These are phyloP conservation scores for Cheilosia pagana DNA, from an alignment of 2,888 invertebrate species.

Conservation along the genomic window DNA sequence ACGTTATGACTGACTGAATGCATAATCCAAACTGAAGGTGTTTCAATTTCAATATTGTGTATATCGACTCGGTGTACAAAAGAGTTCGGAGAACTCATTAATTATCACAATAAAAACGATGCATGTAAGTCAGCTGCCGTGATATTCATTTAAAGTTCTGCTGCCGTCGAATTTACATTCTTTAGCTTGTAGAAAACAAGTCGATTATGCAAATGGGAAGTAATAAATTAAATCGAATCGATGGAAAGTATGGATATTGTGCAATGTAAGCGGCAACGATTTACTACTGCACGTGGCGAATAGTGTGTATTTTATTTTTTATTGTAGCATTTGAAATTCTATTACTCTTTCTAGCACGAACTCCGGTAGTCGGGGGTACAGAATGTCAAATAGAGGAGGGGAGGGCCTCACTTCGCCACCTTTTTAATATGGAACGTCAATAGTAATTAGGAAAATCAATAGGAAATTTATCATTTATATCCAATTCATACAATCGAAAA, in stretches of 20 bases:
- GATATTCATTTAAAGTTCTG: conserved; percentile 42
- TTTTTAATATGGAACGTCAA: too few relatives aligned
- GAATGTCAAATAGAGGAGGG: too few relatives aligned
- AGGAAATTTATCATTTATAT: too few relatives aligned
- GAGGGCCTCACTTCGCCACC: too few relatives aligned
- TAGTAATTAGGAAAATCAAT: too few relatives aligned
- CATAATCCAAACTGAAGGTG: conserved; percentile 3
- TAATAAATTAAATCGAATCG: conserved; percentile 10
- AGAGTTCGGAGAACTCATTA: conserved; percentile 52
- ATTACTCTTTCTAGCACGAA: too few relatives aligned
- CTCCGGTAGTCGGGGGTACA: too few relatives aligned
- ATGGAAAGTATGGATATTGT: background rate
- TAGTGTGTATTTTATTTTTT: background rate
- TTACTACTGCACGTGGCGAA: conserved; percentile 5
- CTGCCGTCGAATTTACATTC: background rate
- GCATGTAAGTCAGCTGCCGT: conserved; percentile 32
- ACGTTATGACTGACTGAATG: background rate
- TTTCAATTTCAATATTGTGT: background rate
- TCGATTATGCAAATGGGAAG: conserved; percentile 39
- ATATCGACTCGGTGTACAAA: background rate
- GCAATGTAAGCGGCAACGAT: background rate
- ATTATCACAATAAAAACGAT: conserved; percentile 14
- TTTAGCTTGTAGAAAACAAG: conserved; percentile 20
- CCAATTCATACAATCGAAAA: too few relatives aligned
- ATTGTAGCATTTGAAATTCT: background rate